Evolutionary conservation across 1,140 invertebrate species (phyloP).

Genomic region (Tenebrio molitor): DNA sequence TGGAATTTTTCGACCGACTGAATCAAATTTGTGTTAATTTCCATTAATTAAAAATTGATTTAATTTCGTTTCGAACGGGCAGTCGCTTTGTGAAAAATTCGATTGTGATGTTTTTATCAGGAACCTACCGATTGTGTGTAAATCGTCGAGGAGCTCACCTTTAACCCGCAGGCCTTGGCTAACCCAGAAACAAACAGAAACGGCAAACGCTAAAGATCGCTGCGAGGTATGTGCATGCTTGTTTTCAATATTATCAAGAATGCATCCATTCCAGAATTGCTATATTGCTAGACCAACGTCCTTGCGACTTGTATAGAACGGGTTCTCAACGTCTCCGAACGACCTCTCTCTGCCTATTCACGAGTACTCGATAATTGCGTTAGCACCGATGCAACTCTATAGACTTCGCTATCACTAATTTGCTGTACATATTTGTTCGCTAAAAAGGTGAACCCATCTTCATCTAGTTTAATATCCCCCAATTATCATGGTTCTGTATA

Average conservation of each 20-base stretch:
- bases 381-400: neutral
- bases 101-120: too few species aligned
- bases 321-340: conserved; percentile 17
- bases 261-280: conserved; percentile 23
- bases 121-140: too few species aligned
- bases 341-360: conserved; percentile 40
- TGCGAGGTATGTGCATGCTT: conserved; percentile 41
- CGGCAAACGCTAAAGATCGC: conserved; percentile 45
- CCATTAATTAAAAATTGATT: too few species aligned
- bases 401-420: conserved; percentile 20
- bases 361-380: conserved; percentile 31
- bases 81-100: too few species aligned
- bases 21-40: too few species aligned
- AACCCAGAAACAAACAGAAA: conserved; percentile 47
- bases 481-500: conserved; percentile 17
- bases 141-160: conserved; percentile 7
- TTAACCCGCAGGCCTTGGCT: conserved; percentile 25
- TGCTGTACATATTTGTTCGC: conserved; percentile 30
- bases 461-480: conserved; percentile 16
- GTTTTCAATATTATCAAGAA: conserved; percentile 36
- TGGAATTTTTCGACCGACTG: too few species aligned
- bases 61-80: too few species aligned
- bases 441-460: conserved; percentile 16
- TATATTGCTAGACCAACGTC: conserved; percentile 46
- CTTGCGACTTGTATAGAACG: conserved; percentile 43